phyloP scores from a whole-genome alignment of 2,797 vertebrate genomes.

The Propithecus perrieri region DNA sequence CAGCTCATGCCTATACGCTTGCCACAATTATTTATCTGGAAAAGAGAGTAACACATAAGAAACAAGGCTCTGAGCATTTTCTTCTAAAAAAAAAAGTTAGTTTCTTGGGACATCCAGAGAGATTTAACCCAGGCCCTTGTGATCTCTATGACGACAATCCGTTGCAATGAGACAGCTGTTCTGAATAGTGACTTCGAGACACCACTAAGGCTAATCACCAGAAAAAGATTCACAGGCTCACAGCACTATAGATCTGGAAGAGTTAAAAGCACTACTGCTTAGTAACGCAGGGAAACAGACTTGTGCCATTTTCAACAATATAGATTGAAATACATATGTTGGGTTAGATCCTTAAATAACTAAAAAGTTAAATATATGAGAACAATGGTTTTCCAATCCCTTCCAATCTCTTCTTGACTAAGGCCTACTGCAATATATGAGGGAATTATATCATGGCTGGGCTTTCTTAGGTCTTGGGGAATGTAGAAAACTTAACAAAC shows the following conservation, averaged over 20 bases:
- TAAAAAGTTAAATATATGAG: not conserved
- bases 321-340: not conserved
- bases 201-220: not conserved
- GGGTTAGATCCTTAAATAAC: not conserved
- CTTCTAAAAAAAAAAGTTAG: not conserved
- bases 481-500: not conserved
- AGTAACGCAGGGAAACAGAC: not conserved
- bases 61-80: not conserved
- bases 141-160: not conserved
- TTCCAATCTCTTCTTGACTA: not conserved
- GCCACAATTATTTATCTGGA: not conserved
- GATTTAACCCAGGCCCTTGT: not conserved
- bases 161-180: not conserved
- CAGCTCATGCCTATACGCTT: not conserved
- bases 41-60: not conserved
- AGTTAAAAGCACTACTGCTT: not conserved
- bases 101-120: not conserved
- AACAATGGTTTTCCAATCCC: not conserved
- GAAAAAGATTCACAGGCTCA: not conserved
- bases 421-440: not conserved
- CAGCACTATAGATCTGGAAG: not conserved
- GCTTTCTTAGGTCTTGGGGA: not conserved
- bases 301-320: not conserved
- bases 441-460: not conserved
- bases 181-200: conserved; percentile 1